Evolutionary conservation across 2,888 invertebrate species (phyloP).

Genomic region (Meghimatium bilineatum): DNA sequence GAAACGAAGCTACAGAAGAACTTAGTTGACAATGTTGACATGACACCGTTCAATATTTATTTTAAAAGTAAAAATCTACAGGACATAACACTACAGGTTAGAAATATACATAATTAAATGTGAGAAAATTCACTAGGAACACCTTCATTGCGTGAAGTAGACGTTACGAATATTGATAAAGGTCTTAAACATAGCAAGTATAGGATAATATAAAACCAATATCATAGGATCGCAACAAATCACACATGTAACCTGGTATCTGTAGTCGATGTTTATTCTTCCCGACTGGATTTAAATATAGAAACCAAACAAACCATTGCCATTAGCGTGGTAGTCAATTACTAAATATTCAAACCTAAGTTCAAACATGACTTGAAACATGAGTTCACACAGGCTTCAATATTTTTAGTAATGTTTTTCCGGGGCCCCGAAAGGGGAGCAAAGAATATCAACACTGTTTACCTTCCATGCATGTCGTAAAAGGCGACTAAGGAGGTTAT

Average conservation of each 20-base stretch:
- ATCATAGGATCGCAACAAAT: neutral
- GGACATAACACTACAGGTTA: too few relatives aligned
- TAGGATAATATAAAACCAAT: slow-evolving; percentile 8
- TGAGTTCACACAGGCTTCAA: too few relatives aligned
- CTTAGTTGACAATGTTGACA: too few relatives aligned
- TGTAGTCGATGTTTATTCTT: neutral
- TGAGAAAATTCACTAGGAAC: neutral
- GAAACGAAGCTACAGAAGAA: too few relatives aligned
- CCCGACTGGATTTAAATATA: neutral
- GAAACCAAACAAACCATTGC: neutral
- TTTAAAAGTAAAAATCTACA: too few relatives aligned
- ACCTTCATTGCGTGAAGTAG: neutral
- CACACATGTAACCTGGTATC: neutral
- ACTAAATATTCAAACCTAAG: neutral
- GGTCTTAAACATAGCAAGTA: neutral
- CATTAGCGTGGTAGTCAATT: neutral
- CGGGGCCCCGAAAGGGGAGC: too few relatives aligned
- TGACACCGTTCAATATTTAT: too few relatives aligned
- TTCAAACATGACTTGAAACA: neutral
- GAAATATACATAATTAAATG: neutral
- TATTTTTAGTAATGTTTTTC: too few relatives aligned
- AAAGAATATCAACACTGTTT: too few relatives aligned
- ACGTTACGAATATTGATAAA: neutral
- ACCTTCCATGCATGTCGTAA: too few relatives aligned
- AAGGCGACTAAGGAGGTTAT: too few relatives aligned